Evolutionary conservation across 2,797 vertebrate species (phyloP).

Genomic region (Sebastes minor): DNA sequence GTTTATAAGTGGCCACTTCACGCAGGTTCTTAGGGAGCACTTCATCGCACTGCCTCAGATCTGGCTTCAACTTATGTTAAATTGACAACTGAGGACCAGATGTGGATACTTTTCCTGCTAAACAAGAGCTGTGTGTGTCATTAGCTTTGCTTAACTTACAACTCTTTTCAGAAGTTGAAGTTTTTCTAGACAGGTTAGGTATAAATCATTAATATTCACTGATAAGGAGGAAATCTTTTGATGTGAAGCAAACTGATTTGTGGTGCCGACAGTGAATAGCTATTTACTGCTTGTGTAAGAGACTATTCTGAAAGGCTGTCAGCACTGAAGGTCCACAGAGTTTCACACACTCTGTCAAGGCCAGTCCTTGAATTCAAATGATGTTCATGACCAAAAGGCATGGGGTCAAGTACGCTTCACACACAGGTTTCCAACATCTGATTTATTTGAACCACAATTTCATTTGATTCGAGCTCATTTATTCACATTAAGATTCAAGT

Average conservation of each 20-base stretch:
- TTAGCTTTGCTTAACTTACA: background rate
- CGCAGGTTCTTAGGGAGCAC: constrained; percentile 10
- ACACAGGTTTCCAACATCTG: constrained; percentile 51
- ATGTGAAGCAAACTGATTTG: constrained; percentile 32
- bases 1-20: constrained; percentile 45
- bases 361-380: constrained; percentile 48
- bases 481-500: constrained; percentile 73
- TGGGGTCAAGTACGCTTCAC: constrained; percentile 52
- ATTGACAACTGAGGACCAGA: constrained; percentile 21
- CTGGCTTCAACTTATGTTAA: constrained; percentile 3
- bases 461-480: constrained; percentile 77
- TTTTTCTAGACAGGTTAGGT: constrained; percentile 13
- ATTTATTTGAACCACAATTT: constrained; percentile 66
- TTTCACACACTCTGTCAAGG: constrained; percentile 26
- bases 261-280: constrained; percentile 9
- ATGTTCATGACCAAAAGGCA: constrained; percentile 40
- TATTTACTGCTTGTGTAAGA: constrained; percentile 1
- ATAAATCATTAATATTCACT: constrained; percentile 20
- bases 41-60: background rate
- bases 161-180: background rate
- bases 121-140: background rate
- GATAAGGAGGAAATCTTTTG: background rate
- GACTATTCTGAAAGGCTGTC: constrained; percentile 34
- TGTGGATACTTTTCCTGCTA: background rate
- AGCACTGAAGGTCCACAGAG: constrained; percentile 44